Conservation (phyloP, 2,113 vertebrate genomes). For the Phyllostomus discolor region DNA sequence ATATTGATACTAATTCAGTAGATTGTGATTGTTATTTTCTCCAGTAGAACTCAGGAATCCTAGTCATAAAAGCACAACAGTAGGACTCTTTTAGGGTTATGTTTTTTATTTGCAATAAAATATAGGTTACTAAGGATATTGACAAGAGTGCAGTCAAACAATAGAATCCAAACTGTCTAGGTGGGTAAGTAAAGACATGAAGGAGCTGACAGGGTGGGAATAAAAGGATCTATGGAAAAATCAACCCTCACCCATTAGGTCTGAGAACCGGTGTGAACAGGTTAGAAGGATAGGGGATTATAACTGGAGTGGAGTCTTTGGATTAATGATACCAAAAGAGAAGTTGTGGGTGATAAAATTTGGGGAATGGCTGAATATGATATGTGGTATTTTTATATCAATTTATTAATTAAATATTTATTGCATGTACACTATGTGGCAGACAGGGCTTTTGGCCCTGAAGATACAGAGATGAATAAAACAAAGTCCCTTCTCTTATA, state of each 20-base stretch:
- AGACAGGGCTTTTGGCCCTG: not conserved
- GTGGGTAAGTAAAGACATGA: slow-evolving; percentile 9
- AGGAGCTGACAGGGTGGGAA: not conserved
- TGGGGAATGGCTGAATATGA: slow-evolving; percentile 37
- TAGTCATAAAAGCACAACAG: not conserved
- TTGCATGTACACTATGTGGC: slow-evolving; percentile 8
- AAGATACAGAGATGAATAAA: slow-evolving; percentile 31
- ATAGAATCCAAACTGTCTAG: slow-evolving; percentile 17
- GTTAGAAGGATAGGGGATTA: not conserved
- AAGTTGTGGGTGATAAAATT: slow-evolving; percentile 37
- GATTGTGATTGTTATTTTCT: not conserved
- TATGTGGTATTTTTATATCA: slow-evolving; percentile 44
- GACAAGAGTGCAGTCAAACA: slow-evolving; percentile 19
- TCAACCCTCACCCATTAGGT: not conserved
- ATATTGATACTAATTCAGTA: slow-evolving; percentile 47
- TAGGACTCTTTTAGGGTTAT: not conserved
- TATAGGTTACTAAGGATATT: slow-evolving; percentile 25
- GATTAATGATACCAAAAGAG: slow-evolving; percentile 33
- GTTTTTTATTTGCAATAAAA: slow-evolving; percentile 16
- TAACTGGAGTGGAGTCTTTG: not conserved
- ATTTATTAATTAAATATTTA: slow-evolving; percentile 52
- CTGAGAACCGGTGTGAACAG: not conserved
- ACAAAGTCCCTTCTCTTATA: slow-evolving; percentile 7
- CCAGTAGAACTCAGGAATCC: not conserved
- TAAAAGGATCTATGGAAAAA: not conserved